A percentile compares a stretch with the other conserved stretches of the same genome.
Evolutionary conservation across 2,797 vertebrate genomes (phyloP).

Genomic region (Myripristis jacobus): DNA sequence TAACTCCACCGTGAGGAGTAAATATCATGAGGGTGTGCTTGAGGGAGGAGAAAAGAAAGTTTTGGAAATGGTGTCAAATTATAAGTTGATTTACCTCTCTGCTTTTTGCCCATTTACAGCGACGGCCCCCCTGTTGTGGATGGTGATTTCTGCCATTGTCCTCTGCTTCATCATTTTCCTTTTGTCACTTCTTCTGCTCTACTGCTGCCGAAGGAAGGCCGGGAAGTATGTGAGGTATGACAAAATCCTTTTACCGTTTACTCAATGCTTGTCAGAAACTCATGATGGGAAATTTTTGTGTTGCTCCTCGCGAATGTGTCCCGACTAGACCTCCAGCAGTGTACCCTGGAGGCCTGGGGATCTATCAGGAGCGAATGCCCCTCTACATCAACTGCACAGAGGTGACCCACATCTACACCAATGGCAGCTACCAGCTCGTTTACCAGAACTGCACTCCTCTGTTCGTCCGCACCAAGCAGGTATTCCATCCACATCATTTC

Average conservation of each 20-base stretch:
- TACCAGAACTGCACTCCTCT: slow-evolving; percentile 86
- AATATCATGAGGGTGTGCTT: no score
- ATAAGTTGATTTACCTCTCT: not conserved
- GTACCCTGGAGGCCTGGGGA: slow-evolving; percentile 57
- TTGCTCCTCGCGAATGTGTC: slow-evolving; percentile 45
- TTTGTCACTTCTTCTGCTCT: slow-evolving; percentile 58
- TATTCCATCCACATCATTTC: slow-evolving; percentile 28
- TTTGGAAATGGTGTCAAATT: not conserved
- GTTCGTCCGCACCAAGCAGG: slow-evolving; percentile 81
- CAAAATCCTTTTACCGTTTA: not conserved
- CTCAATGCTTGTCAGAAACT: not conserved
- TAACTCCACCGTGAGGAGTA: no score
- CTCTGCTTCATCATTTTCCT: slow-evolving; percentile 60
- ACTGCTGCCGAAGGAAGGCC: slow-evolving; percentile 66
- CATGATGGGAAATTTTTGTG: slow-evolving; percentile 9
- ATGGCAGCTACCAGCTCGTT: slow-evolving; percentile 86
- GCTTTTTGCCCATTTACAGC: slow-evolving; percentile 50
- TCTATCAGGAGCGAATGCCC: slow-evolving; percentile 79
- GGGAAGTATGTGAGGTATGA: slow-evolving; percentile 64
- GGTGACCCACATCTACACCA: slow-evolving; percentile 85
- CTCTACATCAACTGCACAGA: slow-evolving; percentile 86
- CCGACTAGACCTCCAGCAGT: slow-evolving; percentile 52
- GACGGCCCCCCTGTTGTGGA: slow-evolving; percentile 60
- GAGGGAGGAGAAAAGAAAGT: no score
- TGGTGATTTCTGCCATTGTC: slow-evolving; percentile 64